These are phyloP conservation scores for Omphaloscelis lunosa DNA, from an alignment of 2,888 invertebrate species.

Conservation along the genomic window DNA sequence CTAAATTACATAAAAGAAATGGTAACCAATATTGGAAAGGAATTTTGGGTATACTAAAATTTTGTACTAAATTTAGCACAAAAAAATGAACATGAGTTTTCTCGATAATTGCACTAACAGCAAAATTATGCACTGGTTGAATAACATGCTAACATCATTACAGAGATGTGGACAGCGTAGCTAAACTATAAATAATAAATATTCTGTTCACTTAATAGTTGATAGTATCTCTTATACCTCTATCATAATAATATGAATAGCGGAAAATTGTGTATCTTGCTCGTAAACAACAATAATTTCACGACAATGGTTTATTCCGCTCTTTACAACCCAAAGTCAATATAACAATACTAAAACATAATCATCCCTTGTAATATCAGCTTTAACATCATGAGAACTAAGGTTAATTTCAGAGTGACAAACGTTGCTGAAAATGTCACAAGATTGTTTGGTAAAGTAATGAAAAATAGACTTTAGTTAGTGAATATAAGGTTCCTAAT, in stretches of 20 bases:
- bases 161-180: neutral
- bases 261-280: slow-evolving; percentile 68
- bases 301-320: slow-evolving; percentile 56
- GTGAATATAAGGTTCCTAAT: slow-evolving; percentile 2
- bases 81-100: neutral
- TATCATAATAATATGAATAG: slow-evolving; percentile 68
- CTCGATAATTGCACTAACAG: neutral
- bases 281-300: slow-evolving; percentile 71
- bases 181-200: slow-evolving; percentile 54
- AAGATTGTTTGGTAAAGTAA: slow-evolving; percentile 16
- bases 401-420: slow-evolving; percentile 29
- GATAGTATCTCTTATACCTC: slow-evolving; percentile 35
- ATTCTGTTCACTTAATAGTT: slow-evolving; percentile 66
- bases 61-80: neutral
- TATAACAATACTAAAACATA: slow-evolving; percentile 29
- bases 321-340: slow-evolving; percentile 38
- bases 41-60: neutral
- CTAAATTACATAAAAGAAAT: neutral
- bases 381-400: slow-evolving; percentile 26
- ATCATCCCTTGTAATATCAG: slow-evolving; percentile 22
- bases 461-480: neutral
- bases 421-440: slow-evolving; percentile 5
- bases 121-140: slow-evolving; percentile 11
- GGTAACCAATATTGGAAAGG: neutral
- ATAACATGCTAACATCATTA: neutral